A percentile compares a stretch with the other conserved stretches of the same genome.
phyloP scores from a whole-genome alignment of 1,140 invertebrate species.

The Sipha flava region DNA sequence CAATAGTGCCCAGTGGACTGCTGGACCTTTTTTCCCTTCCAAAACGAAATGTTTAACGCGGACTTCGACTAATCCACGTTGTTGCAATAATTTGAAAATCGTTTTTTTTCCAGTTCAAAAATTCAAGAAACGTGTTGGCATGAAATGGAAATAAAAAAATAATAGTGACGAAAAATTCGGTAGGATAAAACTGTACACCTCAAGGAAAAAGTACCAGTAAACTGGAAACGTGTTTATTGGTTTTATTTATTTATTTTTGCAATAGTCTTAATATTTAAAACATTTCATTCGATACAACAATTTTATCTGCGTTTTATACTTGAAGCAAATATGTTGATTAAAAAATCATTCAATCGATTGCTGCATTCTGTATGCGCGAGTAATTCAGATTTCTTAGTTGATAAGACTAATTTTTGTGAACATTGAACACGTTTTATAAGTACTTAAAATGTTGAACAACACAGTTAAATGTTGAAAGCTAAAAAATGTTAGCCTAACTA shows the following conservation, averaged over 20 bases:
- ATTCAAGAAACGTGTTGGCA: background rate
- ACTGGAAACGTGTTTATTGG: background rate
- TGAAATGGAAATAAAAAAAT: slow-evolving; percentile 26
- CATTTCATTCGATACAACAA: too few relatives aligned
- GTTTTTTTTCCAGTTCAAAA: background rate
- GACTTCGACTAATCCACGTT: slow-evolving; percentile 15
- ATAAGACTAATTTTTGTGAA: too few relatives aligned
- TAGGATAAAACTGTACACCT: background rate
- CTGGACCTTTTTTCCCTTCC: background rate
- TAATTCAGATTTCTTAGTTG: too few relatives aligned
- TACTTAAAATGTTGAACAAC: too few relatives aligned
- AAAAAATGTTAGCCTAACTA: too few relatives aligned
- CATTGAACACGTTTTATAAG: too few relatives aligned
- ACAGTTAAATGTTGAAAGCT: too few relatives aligned
- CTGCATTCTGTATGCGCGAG: background rate
- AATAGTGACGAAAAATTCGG: background rate
- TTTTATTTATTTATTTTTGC: too few relatives aligned
- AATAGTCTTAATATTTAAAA: too few relatives aligned
- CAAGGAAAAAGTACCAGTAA: background rate
- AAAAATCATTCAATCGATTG: background rate
- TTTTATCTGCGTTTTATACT: background rate
- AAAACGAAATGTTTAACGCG: slow-evolving; percentile 10
- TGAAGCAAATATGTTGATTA: background rate
- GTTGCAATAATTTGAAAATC: slow-evolving; percentile 16
- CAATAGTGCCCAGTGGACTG: slow-evolving; percentile 13